Conservation (phyloP, 1,140 invertebrate genomes). For the Samia ricini region DNA sequence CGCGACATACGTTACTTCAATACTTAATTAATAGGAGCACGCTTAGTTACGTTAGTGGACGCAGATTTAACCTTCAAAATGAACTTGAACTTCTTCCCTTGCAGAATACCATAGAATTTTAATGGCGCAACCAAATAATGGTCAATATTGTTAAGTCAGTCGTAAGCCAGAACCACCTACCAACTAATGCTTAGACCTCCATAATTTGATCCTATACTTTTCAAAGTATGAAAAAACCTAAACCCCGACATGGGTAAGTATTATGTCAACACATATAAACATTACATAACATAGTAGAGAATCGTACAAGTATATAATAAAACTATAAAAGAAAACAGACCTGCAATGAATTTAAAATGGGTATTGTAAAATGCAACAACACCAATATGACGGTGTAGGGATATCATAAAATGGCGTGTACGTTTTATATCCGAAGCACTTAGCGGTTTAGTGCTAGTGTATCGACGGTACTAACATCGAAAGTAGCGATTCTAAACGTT, state of each 20-base stretch:
- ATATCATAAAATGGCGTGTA: not conserved
- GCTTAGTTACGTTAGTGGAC: no score
- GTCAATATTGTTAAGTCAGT: no score
- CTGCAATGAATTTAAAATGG: constrained; percentile 1
- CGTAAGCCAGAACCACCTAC: no score
- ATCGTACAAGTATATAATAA: not conserved
- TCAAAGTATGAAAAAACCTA: not conserved
- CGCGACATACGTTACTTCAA: no score
- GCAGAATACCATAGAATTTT: no score
- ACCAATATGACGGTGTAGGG: not conserved
- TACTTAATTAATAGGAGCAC: no score
- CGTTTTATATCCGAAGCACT: constrained; percentile 2
- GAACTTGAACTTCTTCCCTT: no score
- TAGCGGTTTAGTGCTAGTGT: constrained; percentile 2
- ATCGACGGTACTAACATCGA: not conserved
- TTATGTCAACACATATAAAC: not conserved
- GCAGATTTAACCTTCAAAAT: no score
- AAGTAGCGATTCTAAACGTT: not conserved
- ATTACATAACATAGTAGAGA: not conserved
- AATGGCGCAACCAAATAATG: no score
- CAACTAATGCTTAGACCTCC: no score
- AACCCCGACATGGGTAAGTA: not conserved
- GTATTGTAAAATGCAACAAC: constrained; percentile 3
- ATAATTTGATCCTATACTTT: no score
- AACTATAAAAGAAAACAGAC: constrained; percentile 1